phyloP scores from a whole-genome alignment of 2,113 vertebrate genomes.

The Rhineura floridana region DNA sequence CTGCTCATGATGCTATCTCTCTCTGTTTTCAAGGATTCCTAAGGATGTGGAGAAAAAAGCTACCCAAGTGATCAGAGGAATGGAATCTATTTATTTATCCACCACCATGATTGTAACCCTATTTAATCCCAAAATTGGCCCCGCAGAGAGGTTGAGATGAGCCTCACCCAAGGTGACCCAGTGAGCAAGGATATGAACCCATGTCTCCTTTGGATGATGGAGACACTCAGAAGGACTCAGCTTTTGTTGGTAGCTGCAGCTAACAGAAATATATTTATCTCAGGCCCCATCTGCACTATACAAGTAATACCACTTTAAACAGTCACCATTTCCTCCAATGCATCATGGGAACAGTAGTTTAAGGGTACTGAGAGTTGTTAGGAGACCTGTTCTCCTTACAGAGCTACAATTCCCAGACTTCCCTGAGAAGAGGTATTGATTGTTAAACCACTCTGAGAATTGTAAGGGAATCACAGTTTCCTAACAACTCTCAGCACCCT shows the following conservation, averaged over 20 bases:
- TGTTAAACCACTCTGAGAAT: no score
- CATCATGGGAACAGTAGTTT: no score
- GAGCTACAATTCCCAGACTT: no score
- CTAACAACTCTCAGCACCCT: no score
- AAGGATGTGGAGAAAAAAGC: not conserved
- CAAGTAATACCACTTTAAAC: no score
- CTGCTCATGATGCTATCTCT: not conserved
- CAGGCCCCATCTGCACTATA: no score
- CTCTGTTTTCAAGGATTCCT: slow-evolving; percentile 10
- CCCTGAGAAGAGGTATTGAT: no score
- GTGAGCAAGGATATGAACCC: not conserved
- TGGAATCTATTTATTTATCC: not conserved
- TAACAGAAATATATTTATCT: not conserved
- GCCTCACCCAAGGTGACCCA: not conserved
- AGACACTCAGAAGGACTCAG: not conserved
- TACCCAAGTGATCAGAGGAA: not conserved
- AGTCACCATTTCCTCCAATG: no score
- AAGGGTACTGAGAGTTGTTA: no score
- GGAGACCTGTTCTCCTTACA: no score
- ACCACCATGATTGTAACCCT: not conserved
- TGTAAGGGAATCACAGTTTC: no score
- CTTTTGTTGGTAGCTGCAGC: not conserved
- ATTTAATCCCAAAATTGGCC: not conserved
- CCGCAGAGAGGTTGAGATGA: no score
- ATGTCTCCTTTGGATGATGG: not conserved